Evolutionary conservation across 2,113 vertebrate species (phyloP).

Genomic region (Pseudonaja textilis): DNA sequence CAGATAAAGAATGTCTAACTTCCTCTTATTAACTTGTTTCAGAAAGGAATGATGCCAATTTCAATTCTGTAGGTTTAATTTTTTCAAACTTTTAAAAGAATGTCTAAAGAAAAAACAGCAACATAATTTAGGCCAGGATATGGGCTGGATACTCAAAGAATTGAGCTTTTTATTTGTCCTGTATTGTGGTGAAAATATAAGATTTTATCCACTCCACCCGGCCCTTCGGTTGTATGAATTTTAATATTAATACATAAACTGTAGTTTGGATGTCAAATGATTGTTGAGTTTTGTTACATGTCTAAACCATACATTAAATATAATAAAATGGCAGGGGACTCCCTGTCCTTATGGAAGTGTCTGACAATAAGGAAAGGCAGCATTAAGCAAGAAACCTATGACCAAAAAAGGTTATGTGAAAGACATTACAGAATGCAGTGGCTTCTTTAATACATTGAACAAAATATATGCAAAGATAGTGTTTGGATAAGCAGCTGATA

Average conservation of each 20-base stretch:
- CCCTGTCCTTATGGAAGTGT: constrained; percentile 58
- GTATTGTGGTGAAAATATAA: constrained; percentile 44
- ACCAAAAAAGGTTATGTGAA: constrained; percentile 61
- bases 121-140: constrained; percentile 43
- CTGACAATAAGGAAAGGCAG: constrained; percentile 63
- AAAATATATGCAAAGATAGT: constrained; percentile 13
- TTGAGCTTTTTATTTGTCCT: constrained; percentile 54
- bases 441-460: neutral
- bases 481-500: constrained; percentile 29
- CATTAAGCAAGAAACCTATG: constrained; percentile 66
- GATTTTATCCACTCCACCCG: constrained; percentile 35
- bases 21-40: constrained; percentile 30
- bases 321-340: constrained; percentile 60
- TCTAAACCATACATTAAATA: constrained; percentile 36
- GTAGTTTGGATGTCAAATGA: constrained; percentile 35
- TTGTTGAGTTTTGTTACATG: constrained; percentile 29
- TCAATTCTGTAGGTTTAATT: constrained; percentile 40
- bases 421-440: constrained; percentile 57
- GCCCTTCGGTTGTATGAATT: constrained; percentile 57
- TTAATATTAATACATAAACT: constrained; percentile 21
- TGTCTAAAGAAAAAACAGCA: constrained; percentile 46
- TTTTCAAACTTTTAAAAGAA: constrained; percentile 41
- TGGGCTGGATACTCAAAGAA: constrained; percentile 29
- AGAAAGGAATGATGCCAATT: constrained; percentile 36
- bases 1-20: constrained; percentile 2